Base-by-base conservation (phyloP, 2,888 invertebrate species). In the Clusia tigrina region DNA sequence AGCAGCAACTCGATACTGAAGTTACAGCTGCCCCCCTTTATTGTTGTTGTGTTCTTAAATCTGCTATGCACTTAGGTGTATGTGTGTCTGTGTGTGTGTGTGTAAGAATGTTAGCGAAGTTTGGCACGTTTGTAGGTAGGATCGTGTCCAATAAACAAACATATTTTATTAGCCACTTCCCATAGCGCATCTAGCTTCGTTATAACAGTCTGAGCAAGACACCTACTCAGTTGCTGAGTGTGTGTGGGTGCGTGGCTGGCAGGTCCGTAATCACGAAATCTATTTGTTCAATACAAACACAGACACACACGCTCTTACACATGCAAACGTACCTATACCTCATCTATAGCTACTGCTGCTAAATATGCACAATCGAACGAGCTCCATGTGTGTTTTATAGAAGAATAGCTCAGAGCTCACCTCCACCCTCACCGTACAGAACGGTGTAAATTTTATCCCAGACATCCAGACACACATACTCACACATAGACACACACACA, bases 251-350 rank as follows among this genome's bases (percentile, higher is more conserved):
- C 42, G n/a, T 15, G n/a, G 12, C 6, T 9, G 32, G 32, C 6
- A 6, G 6, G 12, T 32, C 12, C 32, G 32, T 9, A 32, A 32
- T n/a, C 42, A 6, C 42, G n/a, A 42, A 42, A 42, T 42, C 3
- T 42, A 42, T 42, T 42, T 42, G n/a, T 42, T 42, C n/a, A 42
- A 42, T 42, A 42, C 42, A 42, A 42, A 42, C 42, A 42, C 12
- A 42, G 12, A 6, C 42, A n/a, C 42, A 42, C 32, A 32, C 32
- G 12, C 32, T 9, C 32, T 9, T 12, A 32, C 32, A 32, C 42
- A 42, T n/a, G n/a, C 42, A 15, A n/a, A n/a, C 42, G 12, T 32
- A 32, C n/a, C n/a, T n/a, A n/a, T n/a, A n/a, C n/a, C n/a, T n/a
- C n/a, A n/a, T n/a, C n/a, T n/a, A n/a, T n/a, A n/a, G n/a, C n/a